Conservation (phyloP, 2,113 vertebrate genomes). For the Erinaceus europaeus region DNA sequence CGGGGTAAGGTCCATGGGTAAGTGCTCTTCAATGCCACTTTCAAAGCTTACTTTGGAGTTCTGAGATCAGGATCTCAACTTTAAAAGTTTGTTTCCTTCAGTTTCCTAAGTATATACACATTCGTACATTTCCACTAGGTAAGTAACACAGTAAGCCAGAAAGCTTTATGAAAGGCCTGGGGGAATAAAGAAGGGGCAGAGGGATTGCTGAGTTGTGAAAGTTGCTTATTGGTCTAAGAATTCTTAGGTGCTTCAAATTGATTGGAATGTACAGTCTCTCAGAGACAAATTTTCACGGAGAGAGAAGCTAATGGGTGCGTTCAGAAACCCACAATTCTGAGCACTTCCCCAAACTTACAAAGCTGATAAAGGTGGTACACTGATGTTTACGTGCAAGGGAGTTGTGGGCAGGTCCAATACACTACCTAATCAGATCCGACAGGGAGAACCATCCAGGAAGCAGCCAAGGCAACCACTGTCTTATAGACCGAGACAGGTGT, state of each 20-base stretch:
- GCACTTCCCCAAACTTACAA: slow-evolving; percentile 57
- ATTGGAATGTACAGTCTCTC: slow-evolving; percentile 74
- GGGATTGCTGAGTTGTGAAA: neutral
- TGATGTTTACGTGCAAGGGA: slow-evolving; percentile 71
- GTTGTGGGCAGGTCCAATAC: slow-evolving; percentile 58
- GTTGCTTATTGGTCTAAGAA: slow-evolving; percentile 42
- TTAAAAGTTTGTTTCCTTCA: slow-evolving; percentile 1
- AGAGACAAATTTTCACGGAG: slow-evolving; percentile 27
- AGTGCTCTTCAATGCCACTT: slow-evolving; percentile 51
- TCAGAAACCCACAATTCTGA: slow-evolving; percentile 62
- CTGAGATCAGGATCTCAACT: slow-evolving; percentile 57
- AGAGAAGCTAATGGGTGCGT: slow-evolving; percentile 51
- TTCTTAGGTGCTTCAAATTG: slow-evolving; percentile 45
- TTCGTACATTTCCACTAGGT: slow-evolving; percentile 15
- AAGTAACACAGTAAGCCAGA: slow-evolving; percentile 25
- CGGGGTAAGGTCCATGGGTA: slow-evolving; percentile 34
- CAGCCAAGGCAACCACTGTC: slow-evolving; percentile 22
- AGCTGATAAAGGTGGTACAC: slow-evolving; percentile 56
- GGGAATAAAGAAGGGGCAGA: neutral
- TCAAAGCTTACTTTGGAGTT: slow-evolving; percentile 54
- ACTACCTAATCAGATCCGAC: slow-evolving; percentile 68
- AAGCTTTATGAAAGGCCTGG: neutral
- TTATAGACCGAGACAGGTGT: slow-evolving; percentile 85
- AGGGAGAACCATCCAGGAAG: slow-evolving; percentile 8
- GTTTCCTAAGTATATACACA: slow-evolving; percentile 34